Evolutionary conservation across 2,888 invertebrate genomes (phyloP), one percentile per base, ranked within the genome.

Genomic region (Oscheius sp.): DNA sequence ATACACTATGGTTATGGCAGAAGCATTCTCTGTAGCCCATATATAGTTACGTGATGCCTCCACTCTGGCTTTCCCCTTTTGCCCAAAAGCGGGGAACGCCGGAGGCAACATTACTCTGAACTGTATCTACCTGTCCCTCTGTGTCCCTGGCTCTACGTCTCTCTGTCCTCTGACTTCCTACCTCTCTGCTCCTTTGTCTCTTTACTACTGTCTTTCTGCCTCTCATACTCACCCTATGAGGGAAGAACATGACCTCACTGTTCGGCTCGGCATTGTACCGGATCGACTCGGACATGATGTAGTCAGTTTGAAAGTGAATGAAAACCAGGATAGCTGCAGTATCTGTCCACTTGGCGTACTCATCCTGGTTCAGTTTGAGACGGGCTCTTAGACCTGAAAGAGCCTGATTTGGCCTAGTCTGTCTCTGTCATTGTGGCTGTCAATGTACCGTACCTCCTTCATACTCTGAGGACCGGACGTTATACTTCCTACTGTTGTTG

Each of bases 341-440:
- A 37, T 84, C 84, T 10, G 79, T 73, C 84, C 84, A 84, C 1
- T 79, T 79, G 21, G 77, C 68, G 63, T 83, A 84, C 51, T 85
- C 84, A 35, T 78, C 79, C 51, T 79, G 78, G 9, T 76, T 60
- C 10, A 81, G 59, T 60, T 76, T 77, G 75, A 84, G 75, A n/a
- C 75, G 73, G 4, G 80, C 81, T n/a, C 58, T 51, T 2, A 83
- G 73, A 2, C 79, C 82, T 80, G 37, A 32, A 75, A 71, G 9
- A 21, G 2, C 1, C 29, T 13, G 32, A 21, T 21, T 21, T 21
- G 21, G 21, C 0, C 21, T 21, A 21, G 21, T 21, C 21, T 21
- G 21, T 21, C 21, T 21, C 21, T 21, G 21, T 21, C 10, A 11
- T 5, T 37, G 13, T 37, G 13, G 32, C 35, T 10, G 29, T 7